Evolutionary conservation across 2,888 invertebrate genomes (phyloP).

Genomic region (Diplazon laetatorius): DNA sequence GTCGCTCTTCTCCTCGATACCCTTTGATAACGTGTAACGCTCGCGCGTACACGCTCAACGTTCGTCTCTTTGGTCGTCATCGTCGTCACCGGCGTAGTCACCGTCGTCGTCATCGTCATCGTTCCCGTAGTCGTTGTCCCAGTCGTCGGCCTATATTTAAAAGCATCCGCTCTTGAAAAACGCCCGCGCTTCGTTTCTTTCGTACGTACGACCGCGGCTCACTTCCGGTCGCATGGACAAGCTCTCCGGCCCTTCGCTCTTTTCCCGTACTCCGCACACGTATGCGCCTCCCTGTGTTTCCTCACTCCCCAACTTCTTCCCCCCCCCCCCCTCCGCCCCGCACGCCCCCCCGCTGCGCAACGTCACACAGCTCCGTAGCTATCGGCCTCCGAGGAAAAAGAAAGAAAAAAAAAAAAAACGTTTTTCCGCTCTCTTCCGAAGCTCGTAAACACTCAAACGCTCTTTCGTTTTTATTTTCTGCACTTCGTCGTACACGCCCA

Average conservation of each 20-base stretch:
- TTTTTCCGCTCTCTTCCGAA: slow-evolving; percentile 57
- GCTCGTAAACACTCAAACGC: slow-evolving; percentile 69
- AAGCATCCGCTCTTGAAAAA: slow-evolving; percentile 51
- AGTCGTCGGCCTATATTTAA: slow-evolving; percentile 73
- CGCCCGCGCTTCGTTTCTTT: slow-evolving; percentile 58
- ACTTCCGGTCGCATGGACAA: slow-evolving; percentile 70
- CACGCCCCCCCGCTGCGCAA: slow-evolving; percentile 9
- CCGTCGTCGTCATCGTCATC: not conserved
- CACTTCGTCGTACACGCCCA: too few species aligned
- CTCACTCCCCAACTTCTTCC: too few species aligned
- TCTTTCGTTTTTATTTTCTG: slow-evolving; percentile 54
- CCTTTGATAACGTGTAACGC: slow-evolving; percentile 78
- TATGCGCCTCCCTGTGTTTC: not conserved
- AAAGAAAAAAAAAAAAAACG: slow-evolving; percentile 42
- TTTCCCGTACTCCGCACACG: slow-evolving; percentile 28
- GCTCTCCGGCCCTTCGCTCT: slow-evolving; percentile 49
- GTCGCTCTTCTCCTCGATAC: slow-evolving; percentile 72
- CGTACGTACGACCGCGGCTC: slow-evolving; percentile 68
- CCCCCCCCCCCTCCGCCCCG: too few species aligned
- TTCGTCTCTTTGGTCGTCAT: slow-evolving; percentile 6
- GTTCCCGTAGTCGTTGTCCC: not conserved
- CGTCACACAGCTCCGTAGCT: slow-evolving; percentile 22
- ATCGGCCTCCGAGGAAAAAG: slow-evolving; percentile 4
- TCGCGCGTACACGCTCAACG: slow-evolving; percentile 56
- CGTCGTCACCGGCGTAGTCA: not conserved